A percentile compares a stretch with the other conserved stretches of the same genome.
These are phyloP conservation scores for Diabrotica balteata DNA, from an alignment of 2,888 invertebrate species.

Conservation along the genomic window DNA sequence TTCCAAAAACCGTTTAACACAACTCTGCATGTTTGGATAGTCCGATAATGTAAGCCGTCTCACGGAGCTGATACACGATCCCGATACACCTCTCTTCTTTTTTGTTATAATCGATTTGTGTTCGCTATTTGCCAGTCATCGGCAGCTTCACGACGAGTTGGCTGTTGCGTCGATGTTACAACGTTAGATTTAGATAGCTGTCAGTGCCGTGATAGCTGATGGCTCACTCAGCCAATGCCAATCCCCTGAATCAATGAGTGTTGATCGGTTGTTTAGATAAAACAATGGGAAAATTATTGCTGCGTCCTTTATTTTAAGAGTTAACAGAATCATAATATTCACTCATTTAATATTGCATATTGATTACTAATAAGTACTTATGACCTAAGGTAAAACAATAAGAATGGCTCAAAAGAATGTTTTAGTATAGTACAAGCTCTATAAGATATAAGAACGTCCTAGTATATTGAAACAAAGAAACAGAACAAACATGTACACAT, in stretches of 20 bases:
- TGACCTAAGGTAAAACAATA: too few species aligned
- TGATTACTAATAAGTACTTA: too few species aligned
- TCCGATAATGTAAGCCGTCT: constrained; percentile 54
- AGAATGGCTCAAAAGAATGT: too few species aligned
- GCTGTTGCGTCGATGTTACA: constrained; percentile 28
- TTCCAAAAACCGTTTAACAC: constrained; percentile 44
- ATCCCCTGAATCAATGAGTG: constrained; percentile 24
- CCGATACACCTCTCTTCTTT: constrained; percentile 40
- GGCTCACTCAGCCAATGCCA: constrained; percentile 17
- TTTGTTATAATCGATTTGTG: constrained; percentile 52
- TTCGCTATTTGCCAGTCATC: constrained; percentile 54
- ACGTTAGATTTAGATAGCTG: constrained; percentile 22
- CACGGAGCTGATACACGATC: constrained; percentile 56
- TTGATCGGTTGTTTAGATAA: constrained; percentile 16
- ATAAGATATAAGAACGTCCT: too few species aligned
- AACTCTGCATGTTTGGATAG: constrained; percentile 51
- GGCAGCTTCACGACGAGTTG: constrained; percentile 51
- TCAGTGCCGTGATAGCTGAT: constrained; percentile 9
- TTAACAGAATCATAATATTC: too few species aligned
- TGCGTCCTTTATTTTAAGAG: too few species aligned
- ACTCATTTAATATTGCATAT: too few species aligned
- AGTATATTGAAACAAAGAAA: too few species aligned
- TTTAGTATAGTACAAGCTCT: too few species aligned
- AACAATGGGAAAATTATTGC: neutral
- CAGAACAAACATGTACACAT: too few species aligned